Conservation (phyloP, 2,113 vertebrate genomes). For the Ploceus nigricollis region DNA sequence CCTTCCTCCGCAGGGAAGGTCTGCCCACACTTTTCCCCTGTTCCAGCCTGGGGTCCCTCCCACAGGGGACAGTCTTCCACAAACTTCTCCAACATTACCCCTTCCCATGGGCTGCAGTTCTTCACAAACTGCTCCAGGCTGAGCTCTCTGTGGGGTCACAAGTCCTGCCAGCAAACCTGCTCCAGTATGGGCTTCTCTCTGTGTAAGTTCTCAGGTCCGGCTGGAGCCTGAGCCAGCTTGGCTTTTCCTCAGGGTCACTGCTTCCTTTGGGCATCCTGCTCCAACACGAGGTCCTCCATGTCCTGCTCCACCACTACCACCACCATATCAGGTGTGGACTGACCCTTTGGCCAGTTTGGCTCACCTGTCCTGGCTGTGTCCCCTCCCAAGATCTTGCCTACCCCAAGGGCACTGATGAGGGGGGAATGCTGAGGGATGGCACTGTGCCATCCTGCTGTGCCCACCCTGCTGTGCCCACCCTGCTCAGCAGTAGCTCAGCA, state of each 20-base stretch:
- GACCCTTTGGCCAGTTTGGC: not conserved
- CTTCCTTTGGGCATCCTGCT: not conserved
- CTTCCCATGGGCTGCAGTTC: not conserved
- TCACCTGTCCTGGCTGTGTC: not conserved
- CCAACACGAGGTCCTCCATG: fast-evolving
- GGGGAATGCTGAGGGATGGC: not conserved
- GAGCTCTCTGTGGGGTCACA: not conserved
- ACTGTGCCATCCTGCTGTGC: not conserved
- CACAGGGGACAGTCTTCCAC: not conserved
- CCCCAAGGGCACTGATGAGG: not conserved
- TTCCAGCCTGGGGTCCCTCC: fast-evolving
- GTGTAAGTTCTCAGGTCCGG: not conserved
- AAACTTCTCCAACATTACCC: not conserved
- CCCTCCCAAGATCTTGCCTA: not conserved
- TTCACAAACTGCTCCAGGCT: not conserved
- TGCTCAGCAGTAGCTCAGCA: not conserved
- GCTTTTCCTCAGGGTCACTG: not conserved
- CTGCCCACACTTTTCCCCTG: not conserved
- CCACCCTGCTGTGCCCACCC: not conserved
- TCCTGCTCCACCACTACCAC: not conserved
- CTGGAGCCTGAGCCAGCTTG: not conserved
- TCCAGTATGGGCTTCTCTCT: not conserved
- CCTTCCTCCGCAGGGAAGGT: not conserved
- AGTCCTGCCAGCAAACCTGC: not conserved
- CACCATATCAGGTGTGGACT: too few relatives aligned